Conservation (phyloP, 2,797 vertebrate species). For the Hyperoplus lanceolatus region DNA sequence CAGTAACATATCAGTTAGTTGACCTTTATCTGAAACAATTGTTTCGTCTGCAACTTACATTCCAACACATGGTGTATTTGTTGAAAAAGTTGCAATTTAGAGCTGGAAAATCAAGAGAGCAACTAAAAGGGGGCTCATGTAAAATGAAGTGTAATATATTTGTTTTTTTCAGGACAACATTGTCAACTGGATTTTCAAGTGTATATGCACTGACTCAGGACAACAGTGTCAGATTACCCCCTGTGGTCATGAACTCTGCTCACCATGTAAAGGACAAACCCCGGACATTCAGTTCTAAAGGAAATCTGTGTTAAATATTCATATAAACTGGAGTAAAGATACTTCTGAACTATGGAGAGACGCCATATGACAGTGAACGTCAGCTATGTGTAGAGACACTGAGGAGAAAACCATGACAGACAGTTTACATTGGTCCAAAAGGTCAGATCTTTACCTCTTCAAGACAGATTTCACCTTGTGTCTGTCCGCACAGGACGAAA, state of each 20-base stretch:
- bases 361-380: conserved; percentile 73
- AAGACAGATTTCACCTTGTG: conserved; percentile 44
- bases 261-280: conserved; percentile 27
- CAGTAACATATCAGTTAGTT: conserved; percentile 58
- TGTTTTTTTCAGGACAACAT: conserved; percentile 52
- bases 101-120: conserved; percentile 28
- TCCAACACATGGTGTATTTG: conserved; percentile 49
- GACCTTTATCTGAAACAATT: conserved; percentile 31
- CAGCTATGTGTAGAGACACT: conserved; percentile 60
- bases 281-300: conserved; percentile 31
- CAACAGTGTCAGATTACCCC: conserved; percentile 31
- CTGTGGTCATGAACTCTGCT: conserved; percentile 22
- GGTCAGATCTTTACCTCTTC: conserved; percentile 51
- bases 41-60: conserved; percentile 56
- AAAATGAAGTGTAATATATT: conserved; percentile 67
- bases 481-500: conserved; percentile 42
- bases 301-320: conserved; percentile 45
- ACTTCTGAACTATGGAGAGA: conserved; percentile 63
- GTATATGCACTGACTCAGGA: conserved; percentile 47
- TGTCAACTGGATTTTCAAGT: conserved; percentile 47
- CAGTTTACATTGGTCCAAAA: conserved; percentile 50
- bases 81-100: conserved; percentile 37
- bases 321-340: conserved; percentile 36
- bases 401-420: conserved; percentile 33
- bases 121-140: conserved; percentile 45